Evolutionary conservation across 1,140 invertebrate species (phyloP).

Genomic region (Macrobrachium nipponense): DNA sequence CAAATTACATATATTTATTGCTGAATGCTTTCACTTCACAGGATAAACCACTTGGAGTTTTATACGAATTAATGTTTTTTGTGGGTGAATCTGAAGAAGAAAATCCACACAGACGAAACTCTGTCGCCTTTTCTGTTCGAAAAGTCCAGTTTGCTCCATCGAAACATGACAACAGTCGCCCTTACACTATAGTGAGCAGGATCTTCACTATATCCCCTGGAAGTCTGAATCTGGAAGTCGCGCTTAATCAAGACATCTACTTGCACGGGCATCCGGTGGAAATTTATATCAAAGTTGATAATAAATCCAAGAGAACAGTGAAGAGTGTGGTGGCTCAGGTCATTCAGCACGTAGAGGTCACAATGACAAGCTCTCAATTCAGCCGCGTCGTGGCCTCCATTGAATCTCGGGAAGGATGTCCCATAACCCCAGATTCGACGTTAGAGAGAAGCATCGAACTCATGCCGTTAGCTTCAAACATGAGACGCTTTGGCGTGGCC

Average conservation of each 20-base stretch:
- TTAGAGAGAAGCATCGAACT: conserved; percentile 87
- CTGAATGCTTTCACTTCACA: conserved; percentile 62
- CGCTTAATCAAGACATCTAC: conserved; percentile 95
- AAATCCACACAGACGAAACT: conserved; percentile 86
- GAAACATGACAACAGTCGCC: conserved; percentile 78
- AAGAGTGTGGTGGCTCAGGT: conserved; percentile 85
- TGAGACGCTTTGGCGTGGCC: conserved; percentile 82
- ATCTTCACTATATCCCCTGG: conserved; percentile 86
- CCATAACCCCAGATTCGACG: conserved; percentile 87
- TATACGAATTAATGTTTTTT: conserved; percentile 86
- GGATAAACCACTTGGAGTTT: conserved; percentile 91
- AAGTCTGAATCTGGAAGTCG: conserved; percentile 91
- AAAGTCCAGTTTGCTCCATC: conserved; percentile 80
- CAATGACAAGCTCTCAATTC: conserved; percentile 92
- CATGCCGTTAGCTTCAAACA: conserved; percentile 81
- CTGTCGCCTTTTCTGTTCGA: conserved; percentile 71
- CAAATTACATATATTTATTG: neutral
- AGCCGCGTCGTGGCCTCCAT: conserved; percentile 87
- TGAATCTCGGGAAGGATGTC: conserved; percentile 90
- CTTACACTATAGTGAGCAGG: conserved; percentile 89
- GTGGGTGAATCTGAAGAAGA: conserved; percentile 86
- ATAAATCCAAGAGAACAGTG: conserved; percentile 88
- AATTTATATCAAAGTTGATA: conserved; percentile 84
- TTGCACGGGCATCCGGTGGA: conserved; percentile 93
- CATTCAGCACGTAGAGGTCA: conserved; percentile 90